Base-by-base conservation (phyloP, 2,888 invertebrate genomes). In the Metopia argyrocephala region DNA sequence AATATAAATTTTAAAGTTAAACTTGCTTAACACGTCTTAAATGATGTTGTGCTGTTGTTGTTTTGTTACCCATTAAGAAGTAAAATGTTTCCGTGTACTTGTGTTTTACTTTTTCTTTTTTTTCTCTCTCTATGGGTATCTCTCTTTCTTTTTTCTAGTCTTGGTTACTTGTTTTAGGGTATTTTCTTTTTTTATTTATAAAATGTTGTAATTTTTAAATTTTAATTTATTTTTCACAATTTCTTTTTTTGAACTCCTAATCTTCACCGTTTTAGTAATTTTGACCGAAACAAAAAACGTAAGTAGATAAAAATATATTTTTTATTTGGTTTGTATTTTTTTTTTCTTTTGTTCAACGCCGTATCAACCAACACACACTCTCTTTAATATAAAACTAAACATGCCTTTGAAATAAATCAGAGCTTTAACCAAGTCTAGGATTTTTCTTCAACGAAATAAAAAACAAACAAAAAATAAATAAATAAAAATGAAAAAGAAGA, bases 371-470 rank as follows among this genome's bases (percentile, higher is more conserved):
- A 83, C 85, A 84, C 87, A 86, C 87, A 87, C 88, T 89, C 89
- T 89, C 89, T 88, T 88, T 89, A 88, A 89, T 88, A 88, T 86
- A 86, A 87, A 89, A 89, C 89, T 89, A 86, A 89, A 86, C 83
- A 83, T 84, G 84, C 84, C 78, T 80, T 78, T 79, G 70, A 82
- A 76, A 79, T 45, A 71, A 76, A 79, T 56, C 57, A 59, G 62
- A 76, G 68, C 64, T 38, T 59, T 71, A 82, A 82, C 66, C 75
- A 82, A 82, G 80, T 73, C 78, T 45, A 54, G 38, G 69, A 73
- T 73, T 76, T 38, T 38, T 38, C 38, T 12, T 38, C 73, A 23
- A 57, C 23, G 38, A 64, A 73, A 74, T 65, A 62, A 21, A 59
- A 70, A 59, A 64, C 25, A 48, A 52, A 12, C 45, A 38, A 64